A percentile compares a stretch with the other conserved stretches of the same genome.
phyloP scores from a whole-genome alignment of 2,113 vertebrate genomes.

The Platichthys flesus region DNA sequence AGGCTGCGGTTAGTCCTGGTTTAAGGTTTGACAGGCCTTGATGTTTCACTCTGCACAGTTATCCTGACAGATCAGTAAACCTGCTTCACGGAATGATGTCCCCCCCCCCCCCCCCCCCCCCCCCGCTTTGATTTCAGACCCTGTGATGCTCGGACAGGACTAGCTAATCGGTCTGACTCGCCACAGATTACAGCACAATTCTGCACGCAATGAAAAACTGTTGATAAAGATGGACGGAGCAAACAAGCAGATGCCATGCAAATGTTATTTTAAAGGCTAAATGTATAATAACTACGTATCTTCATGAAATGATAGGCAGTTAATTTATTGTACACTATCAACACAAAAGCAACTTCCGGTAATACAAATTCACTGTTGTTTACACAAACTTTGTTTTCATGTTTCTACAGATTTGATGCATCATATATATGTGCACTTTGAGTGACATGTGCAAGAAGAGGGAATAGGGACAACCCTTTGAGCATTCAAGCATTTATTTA shows the following conservation, averaged over 20 bases:
- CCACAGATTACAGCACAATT: conserved; percentile 14
- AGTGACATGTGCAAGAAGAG: too few species aligned
- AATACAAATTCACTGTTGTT: too few species aligned
- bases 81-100: neutral
- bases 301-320: too few species aligned
- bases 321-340: neutral
- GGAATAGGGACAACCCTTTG: too few species aligned
- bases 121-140: conserved; percentile 1
- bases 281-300: neutral
- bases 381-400: too few species aligned
- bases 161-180: conserved; percentile 17
- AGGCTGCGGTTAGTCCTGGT: neutral
- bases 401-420: neutral
- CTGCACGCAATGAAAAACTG: neutral
- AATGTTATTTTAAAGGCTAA: neutral
- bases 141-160: neutral
- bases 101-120: neutral
- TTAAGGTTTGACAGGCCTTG: neutral
- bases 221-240: neutral
- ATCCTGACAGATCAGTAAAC: neutral
- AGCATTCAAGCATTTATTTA: too few species aligned
- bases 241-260: too few species aligned
- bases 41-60: neutral
- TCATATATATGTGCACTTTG: conserved; percentile 20
- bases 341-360: neutral